Evolutionary conservation across 92 coral and sea anemone species (phyloP).

Genomic region (Bergia sp.): DNA sequence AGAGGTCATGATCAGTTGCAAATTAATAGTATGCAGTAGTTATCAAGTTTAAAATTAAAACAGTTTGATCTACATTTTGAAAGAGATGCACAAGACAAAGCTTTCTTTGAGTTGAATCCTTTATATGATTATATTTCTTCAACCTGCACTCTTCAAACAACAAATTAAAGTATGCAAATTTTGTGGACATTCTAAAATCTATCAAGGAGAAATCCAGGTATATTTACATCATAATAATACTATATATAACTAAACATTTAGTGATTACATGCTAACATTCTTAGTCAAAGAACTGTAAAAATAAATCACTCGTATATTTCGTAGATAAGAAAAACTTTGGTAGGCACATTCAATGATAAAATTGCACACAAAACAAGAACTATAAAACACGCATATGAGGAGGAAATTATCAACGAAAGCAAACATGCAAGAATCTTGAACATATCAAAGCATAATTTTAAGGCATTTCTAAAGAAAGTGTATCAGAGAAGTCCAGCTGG

Average conservation of each 20-base stretch:
- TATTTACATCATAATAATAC: conserved; percentile 4
- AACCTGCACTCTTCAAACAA: conserved; percentile 10
- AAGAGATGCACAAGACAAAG: neutral
- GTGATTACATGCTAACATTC: conserved; percentile 3
- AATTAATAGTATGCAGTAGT: conserved; percentile 2
- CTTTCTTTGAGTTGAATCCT: conserved; percentile 16
- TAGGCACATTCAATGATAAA: neutral
- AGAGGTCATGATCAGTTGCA: conserved; percentile 11
- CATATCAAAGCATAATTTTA: conserved; percentile 1
- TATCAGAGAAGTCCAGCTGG: conserved; percentile 15
- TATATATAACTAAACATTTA: conserved; percentile 16
- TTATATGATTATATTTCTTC: neutral
- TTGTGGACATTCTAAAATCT: conserved; percentile 3
- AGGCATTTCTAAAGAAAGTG: conserved; percentile 9
- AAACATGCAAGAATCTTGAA: neutral
- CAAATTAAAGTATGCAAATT: conserved; percentile 1
- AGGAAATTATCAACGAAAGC: too few species aligned
- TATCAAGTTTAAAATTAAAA: neutral
- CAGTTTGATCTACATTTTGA: conserved; percentile 6
- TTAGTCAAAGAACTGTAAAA: too few species aligned
- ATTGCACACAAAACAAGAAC: conserved; percentile 1
- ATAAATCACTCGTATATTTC: conserved; percentile 6
- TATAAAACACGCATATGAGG: conserved; percentile 3
- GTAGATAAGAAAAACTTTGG: conserved; percentile 10
- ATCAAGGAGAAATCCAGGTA: conserved; percentile 7